phyloP scores from a whole-genome alignment of 1,140 invertebrate genomes.

The Pentalonia nigronervosa region DNA sequence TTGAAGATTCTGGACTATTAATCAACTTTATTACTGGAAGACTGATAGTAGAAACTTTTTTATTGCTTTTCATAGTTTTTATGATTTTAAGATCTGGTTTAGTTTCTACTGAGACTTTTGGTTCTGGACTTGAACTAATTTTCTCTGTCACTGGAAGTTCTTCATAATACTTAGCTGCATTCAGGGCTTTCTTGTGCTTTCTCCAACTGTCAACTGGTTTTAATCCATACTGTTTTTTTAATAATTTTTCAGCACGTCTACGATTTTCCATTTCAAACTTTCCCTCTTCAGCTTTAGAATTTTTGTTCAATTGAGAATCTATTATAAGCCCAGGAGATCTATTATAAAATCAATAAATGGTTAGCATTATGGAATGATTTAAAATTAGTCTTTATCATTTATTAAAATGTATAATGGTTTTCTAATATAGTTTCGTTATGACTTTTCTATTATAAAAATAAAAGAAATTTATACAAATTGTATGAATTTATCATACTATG shows the following conservation, averaged over 20 bases:
- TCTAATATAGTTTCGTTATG: not conserved
- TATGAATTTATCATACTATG: too few relatives aligned
- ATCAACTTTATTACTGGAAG: conserved; percentile 38
- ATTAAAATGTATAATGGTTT: not conserved
- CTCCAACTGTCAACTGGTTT: conserved; percentile 54
- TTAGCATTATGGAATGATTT: not conserved
- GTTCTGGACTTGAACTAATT: conserved; percentile 12
- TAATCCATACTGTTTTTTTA: conserved; percentile 54
- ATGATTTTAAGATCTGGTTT: conserved; percentile 28
- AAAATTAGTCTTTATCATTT: not conserved
- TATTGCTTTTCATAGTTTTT: conserved; percentile 39
- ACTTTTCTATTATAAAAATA: not conserved
- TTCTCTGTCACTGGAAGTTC: conserved; percentile 42
- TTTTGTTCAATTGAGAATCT: conserved; percentile 38
- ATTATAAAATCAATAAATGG: not conserved
- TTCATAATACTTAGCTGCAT: conserved; percentile 44
- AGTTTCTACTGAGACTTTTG: not conserved
- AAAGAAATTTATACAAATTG: not conserved
- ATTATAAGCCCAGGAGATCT: conserved; percentile 36
- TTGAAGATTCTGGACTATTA: conserved; percentile 1
- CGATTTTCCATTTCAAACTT: conserved; percentile 54
- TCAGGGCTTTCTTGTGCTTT: conserved; percentile 53
- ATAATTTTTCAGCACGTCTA: conserved; percentile 47
- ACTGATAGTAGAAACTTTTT: conserved; percentile 47
- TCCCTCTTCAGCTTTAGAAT: conserved; percentile 14